A percentile compares a stretch with the other conserved stretches of the same genome.
These are phyloP conservation scores for Drosophila nasuta DNA, from an alignment of 1,140 invertebrate genomes.

Conservation along the genomic window DNA sequence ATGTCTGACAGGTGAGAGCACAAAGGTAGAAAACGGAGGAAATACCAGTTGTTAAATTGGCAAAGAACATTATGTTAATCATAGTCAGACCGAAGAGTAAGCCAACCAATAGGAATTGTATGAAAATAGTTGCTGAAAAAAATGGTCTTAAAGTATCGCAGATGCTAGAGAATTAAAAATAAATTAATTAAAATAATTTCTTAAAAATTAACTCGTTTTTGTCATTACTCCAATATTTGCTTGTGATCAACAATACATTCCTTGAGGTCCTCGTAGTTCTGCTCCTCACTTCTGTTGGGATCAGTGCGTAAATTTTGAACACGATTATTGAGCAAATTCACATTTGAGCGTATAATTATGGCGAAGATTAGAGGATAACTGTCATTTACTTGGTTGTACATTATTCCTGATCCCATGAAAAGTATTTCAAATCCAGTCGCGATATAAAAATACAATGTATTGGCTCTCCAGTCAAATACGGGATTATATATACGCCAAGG, in stretches of 20 bases:
- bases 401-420: conserved; percentile 6
- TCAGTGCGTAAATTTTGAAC: conserved; percentile 41
- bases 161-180: conserved; percentile 1
- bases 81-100: conserved; percentile 41
- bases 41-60: conserved; percentile 32
- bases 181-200: not conserved
- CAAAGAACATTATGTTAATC: conserved; percentile 57
- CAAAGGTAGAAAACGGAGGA: conserved; percentile 28
- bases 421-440: conserved; percentile 22
- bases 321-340: conserved; percentile 32
- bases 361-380: conserved; percentile 36
- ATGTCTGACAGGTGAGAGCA: conserved; percentile 46
- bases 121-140: conserved; percentile 31
- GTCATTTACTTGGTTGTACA: conserved; percentile 35
- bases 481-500: conserved; percentile 57
- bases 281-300: conserved; percentile 12
- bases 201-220: not conserved
- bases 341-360: conserved; percentile 32
- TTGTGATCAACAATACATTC: conserved; percentile 56
- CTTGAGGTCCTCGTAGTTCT: conserved; percentile 36
- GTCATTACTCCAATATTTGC: conserved; percentile 46
- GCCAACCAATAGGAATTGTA: conserved; percentile 57
- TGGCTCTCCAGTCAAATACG: conserved; percentile 41
- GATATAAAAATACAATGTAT: conserved; percentile 15
- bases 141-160: conserved; percentile 34